These are phyloP conservation scores for Chaunax sp. DNA, from an alignment of 2,797 vertebrate species.

Conservation along the genomic window DNA sequence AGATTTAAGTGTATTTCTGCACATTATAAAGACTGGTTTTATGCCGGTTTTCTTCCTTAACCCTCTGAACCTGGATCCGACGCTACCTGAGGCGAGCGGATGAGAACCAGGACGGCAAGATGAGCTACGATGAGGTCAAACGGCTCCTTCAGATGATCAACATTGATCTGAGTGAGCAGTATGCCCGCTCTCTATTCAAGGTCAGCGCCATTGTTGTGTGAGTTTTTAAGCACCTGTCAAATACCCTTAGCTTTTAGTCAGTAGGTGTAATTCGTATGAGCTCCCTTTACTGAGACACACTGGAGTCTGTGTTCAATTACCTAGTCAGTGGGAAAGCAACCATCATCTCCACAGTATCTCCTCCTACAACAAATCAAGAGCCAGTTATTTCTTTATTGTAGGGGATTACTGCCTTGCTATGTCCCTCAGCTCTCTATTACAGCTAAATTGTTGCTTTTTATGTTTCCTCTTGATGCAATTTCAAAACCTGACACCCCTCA, in stretches of 20 bases:
- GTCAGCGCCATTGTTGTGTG: slow-evolving; percentile 72
- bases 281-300: slow-evolving; percentile 36
- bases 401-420: slow-evolving; percentile 46
- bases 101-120: slow-evolving; percentile 93
- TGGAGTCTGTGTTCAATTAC: slow-evolving; percentile 66
- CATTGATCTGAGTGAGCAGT: slow-evolving; percentile 92
- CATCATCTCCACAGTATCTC: slow-evolving; percentile 6
- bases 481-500: slow-evolving; percentile 26
- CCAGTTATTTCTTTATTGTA: slow-evolving; percentile 51
- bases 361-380: slow-evolving; percentile 49
- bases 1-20: neutral
- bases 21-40: too few relatives aligned
- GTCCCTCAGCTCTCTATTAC: slow-evolving; percentile 43
- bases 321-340: slow-evolving; percentile 32
- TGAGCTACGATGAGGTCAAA: slow-evolving; percentile 95
- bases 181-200: slow-evolving; percentile 91
- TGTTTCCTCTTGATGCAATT: slow-evolving; percentile 31
- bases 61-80: slow-evolving; percentile 89
- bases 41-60: slow-evolving; percentile 78
- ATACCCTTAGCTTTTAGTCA: neutral
- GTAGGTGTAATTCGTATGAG: neutral
- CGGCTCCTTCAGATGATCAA: slow-evolving; percentile 94
- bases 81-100: slow-evolving; percentile 91
- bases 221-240: slow-evolving; percentile 5
- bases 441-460: slow-evolving; percentile 49